Base-by-base conservation (phyloP, 2,113 vertebrate species). In the Lonchura striata region DNA sequence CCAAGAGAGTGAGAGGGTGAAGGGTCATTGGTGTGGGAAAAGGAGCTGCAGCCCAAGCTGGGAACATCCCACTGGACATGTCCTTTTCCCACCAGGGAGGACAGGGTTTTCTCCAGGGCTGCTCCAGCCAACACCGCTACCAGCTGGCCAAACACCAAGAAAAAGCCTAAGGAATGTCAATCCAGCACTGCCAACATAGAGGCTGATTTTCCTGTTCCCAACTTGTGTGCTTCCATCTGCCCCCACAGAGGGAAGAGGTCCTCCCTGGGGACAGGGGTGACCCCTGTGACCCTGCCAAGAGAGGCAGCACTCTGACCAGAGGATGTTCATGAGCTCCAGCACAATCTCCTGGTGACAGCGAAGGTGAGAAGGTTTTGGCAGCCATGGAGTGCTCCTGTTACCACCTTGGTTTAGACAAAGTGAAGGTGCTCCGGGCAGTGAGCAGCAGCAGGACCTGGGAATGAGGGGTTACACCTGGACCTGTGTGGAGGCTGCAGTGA, bases 271-370 rank as follows among this genome's bases (percentile, higher is more conserved):
- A 53, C 50, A 15, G 28, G 3, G 28, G 18, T 42, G 56, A 17
- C 54, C 64, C 60, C 65, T n/a, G 44, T 37, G 79, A 54, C 31
- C 46, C 42, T 6, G 8, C 12, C 4, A 24, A 20, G 25, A n/a
- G 5, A 17, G 41, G 28, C 60, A 82, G 60, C 22, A 49, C 60
- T 33, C 37, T 64, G 79, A 20, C 16, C 65, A 14, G 37, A 59
- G 56, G 31, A 18, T 22, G 16, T 16, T 24, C 0, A 0, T 15
- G 53, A 57, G 47, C 22, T 53, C 27, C 31, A 24, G 59, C 37
- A 37, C 11, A 0, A 11, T 41, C 56, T 56, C 60, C 41, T 21
- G 35, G 52, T 7, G 2, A 28, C 79, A 76, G 27, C 0, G 0
- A 2, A 37, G 33, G 46, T 37, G 33, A 41, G 66, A 63, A 42